phyloP scores from a whole-genome alignment of 2,797 vertebrate genomes.

The Pelodytes ibericus region DNA sequence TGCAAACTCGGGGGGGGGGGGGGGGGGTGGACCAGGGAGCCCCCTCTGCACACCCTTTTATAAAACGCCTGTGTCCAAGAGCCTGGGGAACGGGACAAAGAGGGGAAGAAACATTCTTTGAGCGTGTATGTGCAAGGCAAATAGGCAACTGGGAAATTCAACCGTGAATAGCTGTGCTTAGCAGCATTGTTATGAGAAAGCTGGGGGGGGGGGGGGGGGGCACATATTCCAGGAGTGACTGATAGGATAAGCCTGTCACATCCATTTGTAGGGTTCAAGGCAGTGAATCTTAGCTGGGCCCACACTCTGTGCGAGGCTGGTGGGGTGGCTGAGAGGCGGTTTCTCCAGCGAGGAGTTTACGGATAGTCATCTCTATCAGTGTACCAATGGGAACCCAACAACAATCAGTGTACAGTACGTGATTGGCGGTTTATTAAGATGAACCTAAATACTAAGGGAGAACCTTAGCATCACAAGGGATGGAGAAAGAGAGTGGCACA shows the following conservation, averaged over 20 bases:
- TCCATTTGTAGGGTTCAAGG: slow-evolving; percentile 23
- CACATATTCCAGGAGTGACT: slow-evolving; percentile 48
- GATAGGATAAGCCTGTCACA: slow-evolving; percentile 34
- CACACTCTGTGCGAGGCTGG: slow-evolving; percentile 16
- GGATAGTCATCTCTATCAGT: no score
- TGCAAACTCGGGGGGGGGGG: slow-evolving; percentile 31
- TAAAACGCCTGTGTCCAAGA: slow-evolving; percentile 8
- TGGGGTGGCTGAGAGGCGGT: slow-evolving; percentile 10
- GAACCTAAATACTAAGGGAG: no score
- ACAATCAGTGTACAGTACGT: no score
- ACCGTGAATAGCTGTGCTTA: slow-evolving; percentile 40
- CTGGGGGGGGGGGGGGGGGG: slow-evolving; percentile 29
- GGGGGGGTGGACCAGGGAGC: slow-evolving; percentile 19
- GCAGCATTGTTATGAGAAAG: slow-evolving; percentile 31
- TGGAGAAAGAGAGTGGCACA: no score
- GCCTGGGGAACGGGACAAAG: slow-evolving; percentile 5
- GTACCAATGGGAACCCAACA: no score
- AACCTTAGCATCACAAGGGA: no score
- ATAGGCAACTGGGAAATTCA: slow-evolving; percentile 52
- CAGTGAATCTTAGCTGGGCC: background rate
- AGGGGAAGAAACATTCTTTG: slow-evolving; percentile 10
- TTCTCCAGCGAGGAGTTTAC: background rate
- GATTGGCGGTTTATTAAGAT: no score
- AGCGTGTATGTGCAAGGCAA: slow-evolving; percentile 33
- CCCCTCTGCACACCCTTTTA: background rate